Conservation (phyloP, 2,797 vertebrate species). For the Gephyroberyx darwinii region DNA sequence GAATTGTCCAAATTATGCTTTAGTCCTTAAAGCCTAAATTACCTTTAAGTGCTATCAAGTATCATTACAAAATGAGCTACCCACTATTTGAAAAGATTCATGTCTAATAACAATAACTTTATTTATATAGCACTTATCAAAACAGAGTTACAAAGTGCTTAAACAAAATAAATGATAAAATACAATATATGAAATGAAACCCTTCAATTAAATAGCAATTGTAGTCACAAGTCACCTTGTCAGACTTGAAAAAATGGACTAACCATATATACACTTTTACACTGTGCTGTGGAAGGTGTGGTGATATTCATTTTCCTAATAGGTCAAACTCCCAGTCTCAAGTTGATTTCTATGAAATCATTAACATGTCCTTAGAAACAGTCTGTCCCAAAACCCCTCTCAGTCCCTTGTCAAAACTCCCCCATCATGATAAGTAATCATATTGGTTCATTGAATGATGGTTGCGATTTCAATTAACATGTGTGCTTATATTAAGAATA, state of each 20-base stretch:
- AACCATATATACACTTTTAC: no score
- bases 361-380: slow-evolving; percentile 43
- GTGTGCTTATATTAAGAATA: slow-evolving; percentile 60
- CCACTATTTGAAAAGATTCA: no score
- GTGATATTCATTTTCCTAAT: slow-evolving; percentile 21
- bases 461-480: slow-evolving; percentile 58
- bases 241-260: no score
- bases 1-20: slow-evolving; percentile 45
- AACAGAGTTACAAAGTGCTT: no score
- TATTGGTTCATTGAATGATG: slow-evolving; percentile 69
- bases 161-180: no score
- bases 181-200: slow-evolving; percentile 12
- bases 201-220: neutral
- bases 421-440: slow-evolving; percentile 61
- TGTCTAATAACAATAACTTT: no score
- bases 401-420: slow-evolving; percentile 37
- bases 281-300: slow-evolving; percentile 5
- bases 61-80: slow-evolving; percentile 4
- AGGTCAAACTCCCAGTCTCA: slow-evolving; percentile 57
- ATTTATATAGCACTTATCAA: no score
- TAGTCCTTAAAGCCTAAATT: slow-evolving; percentile 22
- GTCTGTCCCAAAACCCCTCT: slow-evolving; percentile 54
- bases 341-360: slow-evolving; percentile 83
- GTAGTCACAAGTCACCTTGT: slow-evolving; percentile 18
- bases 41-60: slow-evolving; percentile 16